Conservation (phyloP, 2,797 vertebrate genomes). For the Acrossocheilus wenchowensis region DNA sequence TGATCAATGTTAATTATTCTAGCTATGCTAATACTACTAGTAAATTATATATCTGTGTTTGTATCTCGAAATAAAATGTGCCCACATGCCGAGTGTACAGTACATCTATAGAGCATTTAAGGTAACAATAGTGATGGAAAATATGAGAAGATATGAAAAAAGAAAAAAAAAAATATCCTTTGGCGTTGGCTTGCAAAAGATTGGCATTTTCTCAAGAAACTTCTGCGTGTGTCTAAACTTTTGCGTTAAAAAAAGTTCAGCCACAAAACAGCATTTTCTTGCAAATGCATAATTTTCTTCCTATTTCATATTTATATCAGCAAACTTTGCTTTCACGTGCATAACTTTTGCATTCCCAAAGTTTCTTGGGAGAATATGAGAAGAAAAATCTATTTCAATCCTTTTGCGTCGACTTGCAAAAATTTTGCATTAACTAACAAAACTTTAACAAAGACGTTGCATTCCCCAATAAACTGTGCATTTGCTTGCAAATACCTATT, state of each 20-base stretch:
- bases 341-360: background rate
- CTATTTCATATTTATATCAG: background rate
- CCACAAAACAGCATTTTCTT: background rate
- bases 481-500: background rate
- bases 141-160: background rate
- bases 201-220: background rate
- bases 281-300: background rate
- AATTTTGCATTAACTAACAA: background rate
- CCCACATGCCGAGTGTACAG: no score
- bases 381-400: background rate
- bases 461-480: background rate
- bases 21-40: background rate
- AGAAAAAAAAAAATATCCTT: background rate
- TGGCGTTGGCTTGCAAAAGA: background rate
- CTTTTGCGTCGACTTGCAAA: background rate
- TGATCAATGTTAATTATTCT: background rate
- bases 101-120: background rate
- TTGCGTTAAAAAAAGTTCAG: no score
- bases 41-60: background rate
- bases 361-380: background rate
- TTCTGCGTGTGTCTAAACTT: background rate
- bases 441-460: background rate
- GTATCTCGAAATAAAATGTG: background rate
- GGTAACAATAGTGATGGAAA: background rate
- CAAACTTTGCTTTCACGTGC: background rate